Evolutionary conservation across 1,140 invertebrate genomes (phyloP).

Genomic region (Atta texana): DNA sequence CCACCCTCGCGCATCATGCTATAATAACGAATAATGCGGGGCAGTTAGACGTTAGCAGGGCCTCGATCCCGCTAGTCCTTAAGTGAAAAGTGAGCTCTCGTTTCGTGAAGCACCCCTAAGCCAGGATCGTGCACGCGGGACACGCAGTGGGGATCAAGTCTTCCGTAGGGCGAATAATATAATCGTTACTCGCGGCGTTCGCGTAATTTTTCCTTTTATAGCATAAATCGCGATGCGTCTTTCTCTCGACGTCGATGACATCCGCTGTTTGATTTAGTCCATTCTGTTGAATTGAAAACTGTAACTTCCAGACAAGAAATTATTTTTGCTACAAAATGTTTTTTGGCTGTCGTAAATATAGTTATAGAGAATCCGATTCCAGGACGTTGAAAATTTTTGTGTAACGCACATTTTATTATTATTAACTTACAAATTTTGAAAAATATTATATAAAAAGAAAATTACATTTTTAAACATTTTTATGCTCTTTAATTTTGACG

Average conservation of each 20-base stretch:
- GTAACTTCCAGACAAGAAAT: neutral
- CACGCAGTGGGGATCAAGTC: constrained; percentile 65
- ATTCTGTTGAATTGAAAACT: constrained; percentile 11
- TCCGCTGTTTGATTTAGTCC: constrained; percentile 10
- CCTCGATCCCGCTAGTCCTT: constrained; percentile 66
- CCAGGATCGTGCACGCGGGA: constrained; percentile 69
- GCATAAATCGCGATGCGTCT: neutral
- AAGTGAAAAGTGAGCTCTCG: constrained; percentile 78
- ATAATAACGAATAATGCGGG: constrained; percentile 76
- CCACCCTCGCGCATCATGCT: constrained; percentile 64
- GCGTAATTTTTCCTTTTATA: constrained; percentile 61
- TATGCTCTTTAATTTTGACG: neutral
- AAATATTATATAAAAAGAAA: neutral
- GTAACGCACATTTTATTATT: neutral
- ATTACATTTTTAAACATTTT: neutral
- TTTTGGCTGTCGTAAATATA: neutral
- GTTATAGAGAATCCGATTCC: neutral
- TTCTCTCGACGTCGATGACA: neutral
- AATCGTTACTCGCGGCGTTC: constrained; percentile 64
- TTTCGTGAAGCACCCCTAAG: constrained; percentile 68
- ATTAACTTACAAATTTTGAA: neutral
- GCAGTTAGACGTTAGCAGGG: constrained; percentile 64
- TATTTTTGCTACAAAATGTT: neutral
- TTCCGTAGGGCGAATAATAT: constrained; percentile 73
- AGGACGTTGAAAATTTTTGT: constrained; percentile 6